phyloP scores from a whole-genome alignment of 2,888 invertebrate genomes.

The Ochropleura leucogaster region DNA sequence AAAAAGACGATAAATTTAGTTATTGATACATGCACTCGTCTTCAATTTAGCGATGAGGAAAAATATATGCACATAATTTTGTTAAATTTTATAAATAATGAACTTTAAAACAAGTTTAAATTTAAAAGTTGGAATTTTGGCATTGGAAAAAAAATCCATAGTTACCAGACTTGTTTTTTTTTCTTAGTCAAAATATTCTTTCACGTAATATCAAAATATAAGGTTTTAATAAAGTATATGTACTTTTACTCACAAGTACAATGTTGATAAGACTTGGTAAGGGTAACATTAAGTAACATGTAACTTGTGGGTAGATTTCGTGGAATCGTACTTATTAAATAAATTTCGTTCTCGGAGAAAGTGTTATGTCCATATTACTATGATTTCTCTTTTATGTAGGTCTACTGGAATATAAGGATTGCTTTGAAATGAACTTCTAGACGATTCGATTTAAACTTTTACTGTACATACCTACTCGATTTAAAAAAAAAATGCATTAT shows the following conservation, averaged over 20 bases:
- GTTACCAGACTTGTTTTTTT: not conserved
- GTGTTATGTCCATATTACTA: constrained; percentile 15
- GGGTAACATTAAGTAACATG: constrained; percentile 8
- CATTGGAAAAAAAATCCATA: not conserved
- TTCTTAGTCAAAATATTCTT: not conserved
- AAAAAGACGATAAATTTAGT: no score
- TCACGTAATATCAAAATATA: not conserved
- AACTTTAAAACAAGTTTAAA: not conserved
- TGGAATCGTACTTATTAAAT: constrained; percentile 16
- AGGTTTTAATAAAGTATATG: constrained; percentile 8
- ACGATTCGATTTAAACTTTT: not conserved
- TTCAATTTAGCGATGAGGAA: no score
- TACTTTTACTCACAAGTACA: not conserved
- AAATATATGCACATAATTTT: not conserved
- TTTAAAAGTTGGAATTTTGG: not conserved
- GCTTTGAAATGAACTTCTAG: not conserved
- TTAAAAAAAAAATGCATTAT: not conserved
- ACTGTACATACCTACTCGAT: not conserved
- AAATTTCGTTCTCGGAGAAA: constrained; percentile 4
- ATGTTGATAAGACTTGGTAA: constrained; percentile 2
- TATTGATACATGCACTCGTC: no score
- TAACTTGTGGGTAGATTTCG: constrained; percentile 1
- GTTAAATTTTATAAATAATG: not conserved
- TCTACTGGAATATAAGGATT: not conserved
- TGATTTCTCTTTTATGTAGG: not conserved